Percentiles rank a stretch among this genome's conserved stretches.
Conservation (phyloP, 1,140 invertebrate species). For the Bombus fervidus region DNA sequence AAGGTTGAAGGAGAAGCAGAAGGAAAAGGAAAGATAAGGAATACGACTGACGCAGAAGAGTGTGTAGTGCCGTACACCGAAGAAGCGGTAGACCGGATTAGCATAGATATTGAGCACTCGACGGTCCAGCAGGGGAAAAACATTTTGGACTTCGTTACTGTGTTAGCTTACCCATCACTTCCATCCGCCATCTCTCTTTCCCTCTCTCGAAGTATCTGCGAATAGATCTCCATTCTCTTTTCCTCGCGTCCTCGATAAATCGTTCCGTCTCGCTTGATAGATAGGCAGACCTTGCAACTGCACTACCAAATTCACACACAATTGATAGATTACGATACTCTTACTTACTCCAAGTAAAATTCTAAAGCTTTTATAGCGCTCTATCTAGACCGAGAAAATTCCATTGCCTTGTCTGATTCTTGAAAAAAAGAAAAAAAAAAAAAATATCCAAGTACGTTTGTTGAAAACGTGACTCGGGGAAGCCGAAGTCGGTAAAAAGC, state of each 20-base stretch:
- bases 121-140: constrained; percentile 59
- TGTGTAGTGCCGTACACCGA: constrained; percentile 28
- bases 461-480: neutral
- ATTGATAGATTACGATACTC: neutral
- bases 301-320: neutral
- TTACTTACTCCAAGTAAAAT: neutral
- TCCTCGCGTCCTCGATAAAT: constrained; percentile 36
- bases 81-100: constrained; percentile 64
- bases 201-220: constrained; percentile 32
- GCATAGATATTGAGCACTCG: constrained; percentile 71
- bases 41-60: constrained; percentile 37
- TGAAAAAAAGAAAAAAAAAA: no score
- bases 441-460: neutral
- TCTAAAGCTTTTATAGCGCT: neutral
- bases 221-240: constrained; percentile 40
- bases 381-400: neutral
- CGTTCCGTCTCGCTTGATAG: neutral
- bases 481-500: neutral
- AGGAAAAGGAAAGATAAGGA: constrained; percentile 40
- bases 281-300: constrained; percentile 34
- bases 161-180: constrained; percentile 43
- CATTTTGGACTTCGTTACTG: constrained; percentile 67
- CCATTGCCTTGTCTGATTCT: no score
- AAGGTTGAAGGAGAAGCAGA: constrained; percentile 3
- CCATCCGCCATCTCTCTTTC: constrained; percentile 20